Conservation (phyloP, 2,113 vertebrate species). For the Lepus americanus region DNA sequence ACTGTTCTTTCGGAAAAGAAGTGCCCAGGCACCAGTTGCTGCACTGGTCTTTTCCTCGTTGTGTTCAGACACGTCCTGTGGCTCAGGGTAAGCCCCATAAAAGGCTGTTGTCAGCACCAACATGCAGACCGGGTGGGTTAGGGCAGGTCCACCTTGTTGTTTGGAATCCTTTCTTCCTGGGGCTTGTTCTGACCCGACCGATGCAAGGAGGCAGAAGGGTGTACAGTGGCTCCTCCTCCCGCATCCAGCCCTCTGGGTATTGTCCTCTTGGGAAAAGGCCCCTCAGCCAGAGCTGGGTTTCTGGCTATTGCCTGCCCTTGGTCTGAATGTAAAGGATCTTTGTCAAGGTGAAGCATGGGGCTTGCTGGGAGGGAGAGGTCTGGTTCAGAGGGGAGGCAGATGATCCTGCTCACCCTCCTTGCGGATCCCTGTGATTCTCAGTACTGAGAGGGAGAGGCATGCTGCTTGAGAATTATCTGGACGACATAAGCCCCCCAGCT, state of each 20-base stretch:
- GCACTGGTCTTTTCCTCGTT: constrained; percentile 77
- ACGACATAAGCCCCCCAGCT: background rate
- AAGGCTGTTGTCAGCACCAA: constrained; percentile 85
- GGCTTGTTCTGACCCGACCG: constrained; percentile 86
- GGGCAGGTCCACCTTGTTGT: constrained; percentile 79
- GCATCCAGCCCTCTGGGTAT: background rate
- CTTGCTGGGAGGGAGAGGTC: too few relatives aligned
- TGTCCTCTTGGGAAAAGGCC: background rate
- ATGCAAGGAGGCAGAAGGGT: constrained; percentile 10
- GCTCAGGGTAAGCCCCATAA: constrained; percentile 79
- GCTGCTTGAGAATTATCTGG: background rate
- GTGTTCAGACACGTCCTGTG: constrained; percentile 84
- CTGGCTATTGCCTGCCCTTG: background rate
- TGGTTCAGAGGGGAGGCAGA: background rate
- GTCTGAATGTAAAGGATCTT: background rate
- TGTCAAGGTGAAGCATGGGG: background rate
- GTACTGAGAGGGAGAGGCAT: background rate
- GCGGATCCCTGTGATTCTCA: background rate
- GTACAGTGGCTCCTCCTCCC: background rate
- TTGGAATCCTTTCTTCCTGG: constrained; percentile 85
- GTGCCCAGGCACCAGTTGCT: constrained; percentile 8
- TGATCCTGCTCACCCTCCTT: background rate
- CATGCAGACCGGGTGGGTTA: constrained; percentile 85
- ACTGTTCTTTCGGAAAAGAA: constrained; percentile 18
- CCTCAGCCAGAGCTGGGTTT: background rate